phyloP scores from a whole-genome alignment of 2,113 vertebrate species.

The Leptocoma aspasia region DNA sequence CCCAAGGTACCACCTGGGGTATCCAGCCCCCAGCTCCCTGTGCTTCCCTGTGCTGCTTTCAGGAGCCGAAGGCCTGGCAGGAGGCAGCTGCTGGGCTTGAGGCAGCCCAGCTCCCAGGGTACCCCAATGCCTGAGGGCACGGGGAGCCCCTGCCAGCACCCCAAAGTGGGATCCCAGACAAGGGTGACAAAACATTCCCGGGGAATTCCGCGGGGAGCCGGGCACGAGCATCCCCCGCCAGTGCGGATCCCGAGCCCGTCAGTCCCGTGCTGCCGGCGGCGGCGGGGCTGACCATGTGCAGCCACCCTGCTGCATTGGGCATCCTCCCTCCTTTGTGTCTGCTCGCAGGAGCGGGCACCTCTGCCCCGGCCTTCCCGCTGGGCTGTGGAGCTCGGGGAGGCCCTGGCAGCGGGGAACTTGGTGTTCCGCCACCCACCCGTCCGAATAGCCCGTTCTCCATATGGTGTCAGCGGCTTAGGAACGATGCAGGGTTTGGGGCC shows the following conservation, averaged over 20 bases:
- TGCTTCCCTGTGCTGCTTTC: neutral
- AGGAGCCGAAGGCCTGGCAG: neutral
- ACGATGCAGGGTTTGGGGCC: accelerated
- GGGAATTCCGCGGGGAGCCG: neutral
- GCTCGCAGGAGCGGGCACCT: neutral
- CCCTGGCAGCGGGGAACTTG: neutral
- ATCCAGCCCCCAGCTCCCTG: neutral
- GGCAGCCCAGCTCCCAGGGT: accelerated
- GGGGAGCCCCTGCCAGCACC: neutral
- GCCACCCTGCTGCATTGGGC: neutral
- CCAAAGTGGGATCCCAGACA: too few relatives aligned
- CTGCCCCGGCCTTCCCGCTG: neutral
- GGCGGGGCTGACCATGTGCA: neutral
- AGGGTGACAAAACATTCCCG: neutral
- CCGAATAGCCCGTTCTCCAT: accelerated
- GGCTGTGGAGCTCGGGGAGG: neutral
- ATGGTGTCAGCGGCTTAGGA: neutral
- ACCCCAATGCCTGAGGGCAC: accelerated
- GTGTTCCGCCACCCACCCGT: neutral
- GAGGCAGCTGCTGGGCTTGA: neutral
- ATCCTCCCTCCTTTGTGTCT: neutral
- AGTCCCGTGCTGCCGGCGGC: neutral
- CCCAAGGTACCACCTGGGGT: neutral
- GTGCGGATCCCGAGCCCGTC: neutral
- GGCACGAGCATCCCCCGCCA: neutral